Percentiles rank a stretch among this genome's conserved stretches.
Evolutionary conservation across 2,113 vertebrate genomes (phyloP).

Genomic region (Perognathus longimembris): DNA sequence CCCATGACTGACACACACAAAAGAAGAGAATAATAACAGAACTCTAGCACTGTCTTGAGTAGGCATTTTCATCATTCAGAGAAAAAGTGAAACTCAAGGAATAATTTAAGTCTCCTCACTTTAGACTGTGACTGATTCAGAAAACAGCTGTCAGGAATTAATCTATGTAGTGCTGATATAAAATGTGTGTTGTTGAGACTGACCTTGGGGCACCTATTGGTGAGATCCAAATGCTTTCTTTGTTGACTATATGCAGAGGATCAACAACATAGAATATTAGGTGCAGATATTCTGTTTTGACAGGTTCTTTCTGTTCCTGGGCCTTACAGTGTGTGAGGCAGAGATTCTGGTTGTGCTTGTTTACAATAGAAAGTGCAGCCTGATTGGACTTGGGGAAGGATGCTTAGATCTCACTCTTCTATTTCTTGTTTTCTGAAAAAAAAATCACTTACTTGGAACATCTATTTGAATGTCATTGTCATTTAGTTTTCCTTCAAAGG

Average conservation of each 20-base stretch:
- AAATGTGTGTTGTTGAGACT: not conserved
- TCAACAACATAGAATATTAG: not conserved
- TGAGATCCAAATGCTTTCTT: not conserved
- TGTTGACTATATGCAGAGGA: not conserved
- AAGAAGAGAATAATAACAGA: not conserved
- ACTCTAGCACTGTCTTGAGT: not conserved
- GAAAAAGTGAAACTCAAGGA: not conserved
- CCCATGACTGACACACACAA: too few relatives aligned
- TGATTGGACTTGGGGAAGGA: not conserved
- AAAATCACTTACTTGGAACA: slow-evolving; percentile 20
- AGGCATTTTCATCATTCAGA: not conserved
- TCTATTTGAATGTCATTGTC: slow-evolving; percentile 35
- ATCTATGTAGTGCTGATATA: not conserved
- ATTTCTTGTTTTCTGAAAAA: slow-evolving; percentile 23
- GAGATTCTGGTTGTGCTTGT: not conserved
- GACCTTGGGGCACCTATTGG: not conserved
- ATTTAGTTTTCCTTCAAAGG: slow-evolving; percentile 46
- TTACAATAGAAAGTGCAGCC: not conserved
- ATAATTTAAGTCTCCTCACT: not conserved
- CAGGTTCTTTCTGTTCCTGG: not conserved
- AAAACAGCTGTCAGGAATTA: not conserved
- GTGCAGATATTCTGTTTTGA: not conserved
- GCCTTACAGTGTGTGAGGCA: not conserved
- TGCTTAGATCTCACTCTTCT: not conserved
- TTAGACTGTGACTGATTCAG: not conserved